phyloP scores from a whole-genome alignment of 92 coral and sea anemone species.

The Actinostola sp. region DNA sequence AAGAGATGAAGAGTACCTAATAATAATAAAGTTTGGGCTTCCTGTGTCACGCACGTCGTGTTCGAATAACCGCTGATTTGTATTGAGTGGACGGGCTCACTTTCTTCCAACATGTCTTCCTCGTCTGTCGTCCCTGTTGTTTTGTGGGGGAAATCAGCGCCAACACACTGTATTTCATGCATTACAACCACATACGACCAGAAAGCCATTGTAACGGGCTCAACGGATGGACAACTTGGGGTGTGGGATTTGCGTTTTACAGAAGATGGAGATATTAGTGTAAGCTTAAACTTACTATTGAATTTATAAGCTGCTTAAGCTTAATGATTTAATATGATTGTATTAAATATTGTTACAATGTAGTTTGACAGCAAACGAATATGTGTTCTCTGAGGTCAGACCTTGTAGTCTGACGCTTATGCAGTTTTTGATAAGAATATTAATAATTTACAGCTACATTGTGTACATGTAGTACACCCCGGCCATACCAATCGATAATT shows the following conservation, averaged over 20 bases:
- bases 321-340: no score
- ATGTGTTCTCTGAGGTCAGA: no score
- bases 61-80: slow-evolving; percentile 2
- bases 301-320: no score
- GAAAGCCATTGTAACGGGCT: slow-evolving; percentile 91
- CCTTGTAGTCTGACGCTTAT: no score
- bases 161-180: slow-evolving; percentile 90
- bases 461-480: no score
- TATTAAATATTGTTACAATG: no score
- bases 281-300: slow-evolving; percentile 15
- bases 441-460: no score
- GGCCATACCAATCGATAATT: no score
- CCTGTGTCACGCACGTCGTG: background rate
- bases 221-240: slow-evolving; percentile 91
- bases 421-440: no score
- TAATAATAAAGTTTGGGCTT: background rate
- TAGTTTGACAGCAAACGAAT: no score
- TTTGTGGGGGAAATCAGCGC: slow-evolving; percentile 96
- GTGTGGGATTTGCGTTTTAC: slow-evolving; percentile 91
- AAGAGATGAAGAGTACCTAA: background rate
- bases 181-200: slow-evolving; percentile 94
- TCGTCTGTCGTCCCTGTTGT: slow-evolving; percentile 93
- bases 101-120: slow-evolving; percentile 69
- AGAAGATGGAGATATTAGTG: slow-evolving; percentile 74
- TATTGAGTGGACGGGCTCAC: slow-evolving; percentile 26